Evolutionary conservation across 2,888 invertebrate species (phyloP), one percentile per base, ranked within the genome.

Genomic region (Chelonus formosanus): DNA sequence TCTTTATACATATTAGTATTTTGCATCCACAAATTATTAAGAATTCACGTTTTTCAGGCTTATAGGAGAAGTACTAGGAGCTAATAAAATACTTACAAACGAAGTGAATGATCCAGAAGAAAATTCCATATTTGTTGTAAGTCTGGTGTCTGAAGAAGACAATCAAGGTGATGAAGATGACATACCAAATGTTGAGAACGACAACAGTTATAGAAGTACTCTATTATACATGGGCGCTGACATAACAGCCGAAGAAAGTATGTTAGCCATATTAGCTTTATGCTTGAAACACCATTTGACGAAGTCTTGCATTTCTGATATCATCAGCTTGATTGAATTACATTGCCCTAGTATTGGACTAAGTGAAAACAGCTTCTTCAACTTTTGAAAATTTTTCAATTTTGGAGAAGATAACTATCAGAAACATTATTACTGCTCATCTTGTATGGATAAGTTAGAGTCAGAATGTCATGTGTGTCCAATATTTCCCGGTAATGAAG

Each of bases 341-440:
- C 66, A 66, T 56, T 62, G 48, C 47, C 36, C 40, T 43, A 8
- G 10, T 10, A 36, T n/a, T 35, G 48, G 47, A 20, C 35, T 35
- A 3, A 52, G 32, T 7, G 36, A 36, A 43, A 62, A 63, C n/a
- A 52, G 57, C 10, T 31, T 67, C 31, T 62, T 35, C 47, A 57
- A 53, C 3, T 67, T 67, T 50, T 1, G 48, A 52, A 62, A 57
- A 57, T 63, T 36, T 43, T 62, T 67, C 43, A 48, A 47, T 44
- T 43, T 55, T 7, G 44, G 31, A 4, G 8, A 50, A 5, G 34
- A 31, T 8, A 40, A 20, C 31, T 40, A 55, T 43, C 35, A 35
- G 10, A 52, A 57, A 44, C 63, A 63, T 32, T 63, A 36, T 32
- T 67, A 63, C 20, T 67, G 62, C 55, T 50, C 48, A n/a, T 55